Base-by-base conservation (phyloP, 2,113 vertebrate genomes). In the Nycticebus coucang region DNA sequence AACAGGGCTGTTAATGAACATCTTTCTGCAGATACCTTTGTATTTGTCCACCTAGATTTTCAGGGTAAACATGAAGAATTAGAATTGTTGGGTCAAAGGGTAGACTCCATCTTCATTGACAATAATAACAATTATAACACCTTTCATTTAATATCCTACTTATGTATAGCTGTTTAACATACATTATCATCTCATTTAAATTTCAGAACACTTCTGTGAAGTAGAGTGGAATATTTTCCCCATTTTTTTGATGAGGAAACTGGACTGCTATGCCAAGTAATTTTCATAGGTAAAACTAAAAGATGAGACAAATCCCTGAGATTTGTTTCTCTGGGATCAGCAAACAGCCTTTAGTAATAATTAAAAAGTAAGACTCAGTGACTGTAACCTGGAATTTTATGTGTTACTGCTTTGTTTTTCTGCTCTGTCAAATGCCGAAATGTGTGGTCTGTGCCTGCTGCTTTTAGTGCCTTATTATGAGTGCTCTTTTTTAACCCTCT, bases 321-420 rank as follows among this genome's bases (percentile, higher is more conserved):
- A 68, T 82, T 87, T 92, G 64, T 87, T 95, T 79, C 30, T 92
- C 57, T 79, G 71, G 60, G 33, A 81, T 92, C 50, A 91, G 41
- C 68, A 87, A 90, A 91, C 1, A 92, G 8, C 45, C 68, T 57
- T 92, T 87, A 79, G 28, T 79, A 87, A 84, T 87, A 83, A 90
- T 97, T 96, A 81, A 87, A 86, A 94, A 92, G 33, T 80, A 64
- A 90, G 57, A 62, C n/a, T 90, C 19, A 55, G 14, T 75, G 41
- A 82, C 50, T 26, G 0, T 64, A 89, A 66, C 85, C 45, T 87
- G 72, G 92, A 88, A 74, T 64, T 41, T 62, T 88, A 15, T 19
- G 15, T 50, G 92, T n/a, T 85, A 33, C 30, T 64, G 35, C 13
- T 95, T 35, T 79, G n/a, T n/a, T 75, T 92, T 68, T 72, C 69